phyloP scores from a whole-genome alignment of 2,797 vertebrate genomes.

The Hozukius guyotensis region DNA sequence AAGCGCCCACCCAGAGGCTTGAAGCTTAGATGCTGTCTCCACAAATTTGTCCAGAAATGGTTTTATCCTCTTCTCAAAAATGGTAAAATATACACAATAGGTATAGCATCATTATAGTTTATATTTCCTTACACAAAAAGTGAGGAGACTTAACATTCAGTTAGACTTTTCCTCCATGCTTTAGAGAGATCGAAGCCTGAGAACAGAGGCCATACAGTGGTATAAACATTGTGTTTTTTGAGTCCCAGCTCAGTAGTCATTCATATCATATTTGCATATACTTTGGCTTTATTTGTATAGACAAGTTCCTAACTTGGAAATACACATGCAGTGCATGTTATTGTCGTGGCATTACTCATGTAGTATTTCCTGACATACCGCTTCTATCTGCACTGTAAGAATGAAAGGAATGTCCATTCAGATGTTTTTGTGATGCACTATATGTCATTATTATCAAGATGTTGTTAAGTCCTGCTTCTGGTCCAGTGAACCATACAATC shows the following conservation, averaged over 20 bases:
- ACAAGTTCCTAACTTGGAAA: neutral
- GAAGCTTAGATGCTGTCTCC: neutral
- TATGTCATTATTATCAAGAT: neutral
- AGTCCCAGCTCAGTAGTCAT: neutral
- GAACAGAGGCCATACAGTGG: neutral
- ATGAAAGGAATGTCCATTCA: conserved; percentile 4
- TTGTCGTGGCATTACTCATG: neutral
- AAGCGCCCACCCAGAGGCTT: no score
- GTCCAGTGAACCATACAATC: neutral
- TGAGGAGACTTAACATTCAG: no score
- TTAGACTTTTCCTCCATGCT: no score
- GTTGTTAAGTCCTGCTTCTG: neutral
- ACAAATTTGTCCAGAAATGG: neutral
- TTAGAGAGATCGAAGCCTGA: no score
- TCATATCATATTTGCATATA: neutral
- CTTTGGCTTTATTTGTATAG: neutral
- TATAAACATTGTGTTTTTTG: neutral
- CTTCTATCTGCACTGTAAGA: neutral
- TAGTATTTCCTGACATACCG: neutral
- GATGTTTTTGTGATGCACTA: neutral
- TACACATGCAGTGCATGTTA: neutral
- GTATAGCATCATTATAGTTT: neutral
- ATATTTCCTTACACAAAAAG: neutral
- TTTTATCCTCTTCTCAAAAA: neutral
- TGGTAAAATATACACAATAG: no score